Conservation (phyloP, 1,140 invertebrate species). For the Psilanteris sp. region DNA sequence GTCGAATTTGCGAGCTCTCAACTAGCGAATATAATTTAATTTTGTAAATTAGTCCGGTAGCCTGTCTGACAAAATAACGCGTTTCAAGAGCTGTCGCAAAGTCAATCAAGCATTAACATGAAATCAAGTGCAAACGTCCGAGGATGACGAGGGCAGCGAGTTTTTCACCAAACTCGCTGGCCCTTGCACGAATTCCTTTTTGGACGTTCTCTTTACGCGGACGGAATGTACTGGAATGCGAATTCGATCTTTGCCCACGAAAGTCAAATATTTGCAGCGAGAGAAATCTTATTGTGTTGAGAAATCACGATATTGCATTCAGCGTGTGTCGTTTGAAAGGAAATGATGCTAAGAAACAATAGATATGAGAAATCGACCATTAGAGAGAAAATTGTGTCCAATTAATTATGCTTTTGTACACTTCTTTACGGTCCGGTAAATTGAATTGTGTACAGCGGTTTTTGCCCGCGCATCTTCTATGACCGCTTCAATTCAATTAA, state of each 20-base stretch:
- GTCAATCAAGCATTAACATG: slow-evolving; percentile 51
- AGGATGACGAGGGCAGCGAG: slow-evolving; percentile 59
- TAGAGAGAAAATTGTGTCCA: too few relatives aligned
- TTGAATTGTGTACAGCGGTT: too few relatives aligned
- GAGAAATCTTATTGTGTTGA: slow-evolving; percentile 52
- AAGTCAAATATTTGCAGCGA: slow-evolving; percentile 32
- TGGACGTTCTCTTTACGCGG: slow-evolving; percentile 58
- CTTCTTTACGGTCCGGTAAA: too few relatives aligned
- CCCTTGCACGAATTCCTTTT: slow-evolving; percentile 60
- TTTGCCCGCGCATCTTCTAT: too few relatives aligned
- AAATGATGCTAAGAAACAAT: slow-evolving; percentile 1
- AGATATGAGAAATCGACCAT: background rate
- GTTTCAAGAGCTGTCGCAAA: slow-evolving; percentile 27
- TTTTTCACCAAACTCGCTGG: slow-evolving; percentile 52
- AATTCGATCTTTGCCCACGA: slow-evolving; percentile 54
- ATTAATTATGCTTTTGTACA: too few relatives aligned
- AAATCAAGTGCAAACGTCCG: slow-evolving; percentile 48
- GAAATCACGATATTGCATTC: slow-evolving; percentile 25
- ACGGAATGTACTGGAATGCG: slow-evolving; percentile 47
- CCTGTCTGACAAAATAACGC: slow-evolving; percentile 3
- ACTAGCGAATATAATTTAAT: too few relatives aligned
- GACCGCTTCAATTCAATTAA: too few relatives aligned
- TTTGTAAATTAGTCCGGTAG: too few relatives aligned
- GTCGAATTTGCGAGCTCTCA: too few relatives aligned
- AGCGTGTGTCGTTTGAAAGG: slow-evolving; percentile 19